Percentiles rank a stretch among this genome's conserved stretches.
These are phyloP conservation scores for Bellardia pandia DNA, from an alignment of 2,888 invertebrate genomes.

Conservation along the genomic window DNA sequence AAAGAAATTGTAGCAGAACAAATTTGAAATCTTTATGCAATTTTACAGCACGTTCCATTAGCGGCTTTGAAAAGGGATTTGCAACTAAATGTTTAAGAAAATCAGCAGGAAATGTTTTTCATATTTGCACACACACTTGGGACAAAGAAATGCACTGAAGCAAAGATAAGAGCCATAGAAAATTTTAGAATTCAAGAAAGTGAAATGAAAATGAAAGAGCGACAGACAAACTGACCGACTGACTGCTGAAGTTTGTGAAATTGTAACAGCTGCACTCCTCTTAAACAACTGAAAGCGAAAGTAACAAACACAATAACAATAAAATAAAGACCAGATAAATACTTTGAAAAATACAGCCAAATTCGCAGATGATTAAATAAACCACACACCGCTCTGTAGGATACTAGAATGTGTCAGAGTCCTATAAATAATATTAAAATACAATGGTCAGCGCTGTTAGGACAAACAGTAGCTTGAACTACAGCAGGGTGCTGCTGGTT, in stretches of 20 bases:
- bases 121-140: conserved; percentile 16
- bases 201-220: background rate
- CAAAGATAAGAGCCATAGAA: conserved; percentile 65
- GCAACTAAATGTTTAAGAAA: conserved; percentile 43
- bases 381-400: conserved; percentile 35
- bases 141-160: conserved; percentile 68
- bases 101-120: conserved; percentile 60
- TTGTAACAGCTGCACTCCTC: background rate
- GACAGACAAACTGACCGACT: conserved; percentile 2
- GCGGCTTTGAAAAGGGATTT: conserved; percentile 13
- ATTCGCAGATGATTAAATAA: conserved; percentile 19
- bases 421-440: background rate
- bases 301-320: background rate
- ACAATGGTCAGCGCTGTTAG: background rate
- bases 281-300: conserved; percentile 2
- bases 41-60: conserved; percentile 51
- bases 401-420: background rate
- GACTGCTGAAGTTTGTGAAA: background rate
- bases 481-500: background rate
- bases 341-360: background rate
- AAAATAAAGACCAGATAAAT: conserved; percentile 20
- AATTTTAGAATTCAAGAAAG: conserved; percentile 53
- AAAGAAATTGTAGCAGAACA: background rate
- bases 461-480: conserved; percentile 22
- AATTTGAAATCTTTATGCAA: background rate